Conservation (phyloP, 35 echinoderm and acorn worm species). For the Lytechinus variegatus region DNA sequence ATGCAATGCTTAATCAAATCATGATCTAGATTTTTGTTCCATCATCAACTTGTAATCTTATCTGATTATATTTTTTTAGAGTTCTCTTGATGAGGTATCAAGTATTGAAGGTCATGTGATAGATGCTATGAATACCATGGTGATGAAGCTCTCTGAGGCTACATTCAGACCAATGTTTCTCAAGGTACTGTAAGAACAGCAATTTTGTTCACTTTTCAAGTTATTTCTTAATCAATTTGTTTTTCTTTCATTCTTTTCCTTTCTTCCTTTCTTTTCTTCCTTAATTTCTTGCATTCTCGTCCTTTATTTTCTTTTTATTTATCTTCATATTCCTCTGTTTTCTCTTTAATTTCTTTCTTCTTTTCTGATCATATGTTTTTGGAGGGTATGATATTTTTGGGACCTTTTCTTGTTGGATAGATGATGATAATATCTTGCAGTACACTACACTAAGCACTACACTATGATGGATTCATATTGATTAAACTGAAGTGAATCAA, state of each 20-base stretch:
- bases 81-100: slow-evolving; percentile 53
- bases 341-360: background rate
- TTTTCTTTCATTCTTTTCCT: too few species aligned
- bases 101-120: slow-evolving; percentile 77
- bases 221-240: too few species aligned
- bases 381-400: background rate
- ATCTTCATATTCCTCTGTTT: too few species aligned
- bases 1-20: background rate
- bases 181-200: slow-evolving; percentile 70
- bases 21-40: background rate
- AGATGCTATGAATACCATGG: slow-evolving; percentile 63
- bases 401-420: too few species aligned
- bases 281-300: too few species aligned
- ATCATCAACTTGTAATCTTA: background rate
- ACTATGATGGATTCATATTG: too few species aligned
- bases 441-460: too few species aligned
- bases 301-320: too few species aligned
- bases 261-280: too few species aligned
- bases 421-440: too few species aligned
- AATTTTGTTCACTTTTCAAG: too few species aligned
- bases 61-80: slow-evolving; percentile 53
- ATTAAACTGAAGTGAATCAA: too few species aligned
- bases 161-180: slow-evolving; percentile 95
- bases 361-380: background rate
- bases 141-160: slow-evolving; percentile 88